These are phyloP conservation scores for Heptranchias perlo DNA, from an alignment of 2,113 vertebrate species.

Conservation along the genomic window DNA sequence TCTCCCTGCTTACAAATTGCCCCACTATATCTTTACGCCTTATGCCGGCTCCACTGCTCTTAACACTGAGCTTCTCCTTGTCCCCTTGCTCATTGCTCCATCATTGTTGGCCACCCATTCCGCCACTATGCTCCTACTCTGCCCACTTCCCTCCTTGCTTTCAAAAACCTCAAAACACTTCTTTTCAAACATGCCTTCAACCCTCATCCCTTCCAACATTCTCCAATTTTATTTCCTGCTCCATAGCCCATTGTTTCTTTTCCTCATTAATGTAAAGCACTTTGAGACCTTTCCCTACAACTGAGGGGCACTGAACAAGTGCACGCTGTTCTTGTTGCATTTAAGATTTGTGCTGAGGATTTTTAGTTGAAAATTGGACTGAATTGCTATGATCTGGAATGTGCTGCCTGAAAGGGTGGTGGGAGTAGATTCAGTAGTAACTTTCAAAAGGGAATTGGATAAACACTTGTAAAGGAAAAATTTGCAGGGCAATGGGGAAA, in stretches of 20 bases:
- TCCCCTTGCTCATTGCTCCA: not conserved
- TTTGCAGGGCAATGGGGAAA: too few species aligned
- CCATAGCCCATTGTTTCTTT: not conserved
- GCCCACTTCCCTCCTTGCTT: not conserved
- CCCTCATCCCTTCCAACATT: too few species aligned
- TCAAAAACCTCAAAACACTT: not conserved
- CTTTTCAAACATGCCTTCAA: not conserved
- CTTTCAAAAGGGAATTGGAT: not conserved
- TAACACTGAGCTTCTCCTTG: not conserved
- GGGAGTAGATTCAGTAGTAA: not conserved
- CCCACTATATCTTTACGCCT: not conserved
- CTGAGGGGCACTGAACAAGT: not conserved
- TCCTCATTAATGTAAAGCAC: not conserved
- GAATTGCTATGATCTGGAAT: not conserved
- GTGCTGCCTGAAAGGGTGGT: not conserved
- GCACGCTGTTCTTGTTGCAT: not conserved
- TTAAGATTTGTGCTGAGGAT: not conserved
- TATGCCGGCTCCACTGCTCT: not conserved
- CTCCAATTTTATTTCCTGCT: not conserved
- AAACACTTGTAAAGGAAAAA: not conserved
- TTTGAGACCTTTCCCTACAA: not conserved
- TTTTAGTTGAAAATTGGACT: not conserved
- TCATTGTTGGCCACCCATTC: not conserved
- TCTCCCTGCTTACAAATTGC: not conserved
- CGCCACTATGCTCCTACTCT: not conserved